These are phyloP conservation scores for Chelon auratus DNA, from an alignment of 2,797 vertebrate species.

Conservation along the genomic window DNA sequence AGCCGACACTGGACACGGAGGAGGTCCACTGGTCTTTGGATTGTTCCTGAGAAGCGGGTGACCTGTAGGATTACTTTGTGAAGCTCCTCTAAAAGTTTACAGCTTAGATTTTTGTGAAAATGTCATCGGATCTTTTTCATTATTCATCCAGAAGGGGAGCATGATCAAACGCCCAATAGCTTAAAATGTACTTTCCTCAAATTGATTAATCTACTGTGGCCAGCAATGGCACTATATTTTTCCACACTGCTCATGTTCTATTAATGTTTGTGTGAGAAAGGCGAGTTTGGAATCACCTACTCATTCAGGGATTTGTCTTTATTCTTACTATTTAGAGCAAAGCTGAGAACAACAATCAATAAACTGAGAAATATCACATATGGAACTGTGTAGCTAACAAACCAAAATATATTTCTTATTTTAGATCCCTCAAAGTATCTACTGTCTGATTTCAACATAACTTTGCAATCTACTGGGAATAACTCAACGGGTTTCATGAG, in stretches of 20 bases:
- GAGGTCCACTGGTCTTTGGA: constrained; percentile 22
- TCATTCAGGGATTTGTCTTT: too few species aligned
- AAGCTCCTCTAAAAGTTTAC: constrained; percentile 9
- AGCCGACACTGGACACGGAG: constrained; percentile 16
- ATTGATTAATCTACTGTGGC: not conserved
- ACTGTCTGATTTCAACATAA: too few species aligned
- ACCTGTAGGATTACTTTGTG: constrained; percentile 26
- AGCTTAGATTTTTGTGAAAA: constrained; percentile 17
- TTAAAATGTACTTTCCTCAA: not conserved
- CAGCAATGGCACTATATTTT: not conserved
- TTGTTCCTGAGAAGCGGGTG: constrained; percentile 10
- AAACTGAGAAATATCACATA: not conserved
- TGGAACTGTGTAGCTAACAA: not conserved
- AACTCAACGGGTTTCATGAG: too few species aligned
- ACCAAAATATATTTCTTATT: not conserved
- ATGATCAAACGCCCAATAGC: not conserved
- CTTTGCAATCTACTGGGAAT: too few species aligned
- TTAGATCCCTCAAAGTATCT: too few species aligned
- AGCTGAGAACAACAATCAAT: too few species aligned
- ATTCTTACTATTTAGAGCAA: too few species aligned
- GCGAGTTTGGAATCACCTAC: too few species aligned
- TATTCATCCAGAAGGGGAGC: not conserved
- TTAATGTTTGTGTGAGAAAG: not conserved
- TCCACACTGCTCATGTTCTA: not conserved
- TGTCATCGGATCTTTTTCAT: constrained; percentile 13